Conservation (phyloP, 2,888 invertebrate genomes). For the Entomobrya multifasciata region DNA sequence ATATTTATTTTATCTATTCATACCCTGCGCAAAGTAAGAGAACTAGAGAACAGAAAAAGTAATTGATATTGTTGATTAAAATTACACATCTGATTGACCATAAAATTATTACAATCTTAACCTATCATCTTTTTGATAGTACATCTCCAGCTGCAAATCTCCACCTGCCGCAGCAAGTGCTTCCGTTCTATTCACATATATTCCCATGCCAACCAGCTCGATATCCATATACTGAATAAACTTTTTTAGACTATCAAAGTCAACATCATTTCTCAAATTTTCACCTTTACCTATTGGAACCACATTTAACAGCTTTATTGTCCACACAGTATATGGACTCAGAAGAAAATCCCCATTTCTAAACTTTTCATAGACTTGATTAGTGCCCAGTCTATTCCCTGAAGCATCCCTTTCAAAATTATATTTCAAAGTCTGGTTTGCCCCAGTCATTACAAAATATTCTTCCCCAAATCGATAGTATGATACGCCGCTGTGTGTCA, state of each 20-base stretch:
- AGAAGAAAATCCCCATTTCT: conserved; percentile 46
- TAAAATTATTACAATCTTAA: too few relatives aligned
- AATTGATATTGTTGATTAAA: too few relatives aligned
- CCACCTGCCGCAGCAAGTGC: neutral
- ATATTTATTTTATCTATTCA: too few relatives aligned
- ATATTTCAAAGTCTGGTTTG: conserved; percentile 2
- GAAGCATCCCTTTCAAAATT: conserved; percentile 42
- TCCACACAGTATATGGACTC: conserved; percentile 65
- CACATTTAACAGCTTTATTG: neutral
- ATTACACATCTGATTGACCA: too few relatives aligned
- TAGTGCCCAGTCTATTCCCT: conserved; percentile 27
- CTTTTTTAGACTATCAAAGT: conserved; percentile 22
- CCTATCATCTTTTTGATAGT: conserved; percentile 4
- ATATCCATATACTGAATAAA: conserved; percentile 32
- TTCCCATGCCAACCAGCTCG: conserved; percentile 48
- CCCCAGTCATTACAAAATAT: conserved; percentile 18
- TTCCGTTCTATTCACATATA: conserved; percentile 27
- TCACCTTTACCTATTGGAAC: neutral
- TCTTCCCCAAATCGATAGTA: conserved; percentile 37
- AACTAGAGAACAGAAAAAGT: too few relatives aligned
- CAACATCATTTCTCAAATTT: neutral
- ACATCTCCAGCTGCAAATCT: conserved; percentile 12
- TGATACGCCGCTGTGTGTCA: conserved; percentile 58
- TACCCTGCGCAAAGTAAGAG: too few relatives aligned
- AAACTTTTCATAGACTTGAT: conserved; percentile 49